Percentiles rank a stretch among this genome's conserved stretches.
Conservation (phyloP, 2,113 vertebrate species). For the Sorex araneus region DNA sequence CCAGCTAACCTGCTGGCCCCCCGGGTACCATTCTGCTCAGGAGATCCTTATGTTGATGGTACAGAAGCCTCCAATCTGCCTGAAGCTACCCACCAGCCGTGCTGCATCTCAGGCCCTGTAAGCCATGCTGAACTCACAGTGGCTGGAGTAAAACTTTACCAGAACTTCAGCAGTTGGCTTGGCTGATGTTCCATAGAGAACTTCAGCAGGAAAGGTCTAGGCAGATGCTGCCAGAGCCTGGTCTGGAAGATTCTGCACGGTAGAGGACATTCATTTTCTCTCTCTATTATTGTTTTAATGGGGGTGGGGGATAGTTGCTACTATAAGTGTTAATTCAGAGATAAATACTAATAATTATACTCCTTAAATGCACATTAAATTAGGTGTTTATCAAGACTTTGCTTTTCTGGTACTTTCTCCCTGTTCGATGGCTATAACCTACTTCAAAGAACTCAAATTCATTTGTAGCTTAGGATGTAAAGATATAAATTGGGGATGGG, state of each 20-base stretch:
- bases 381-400: neutral
- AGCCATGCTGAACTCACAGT: fast-evolving
- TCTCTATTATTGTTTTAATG: neutral
- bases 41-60: neutral
- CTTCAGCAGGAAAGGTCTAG: neutral
- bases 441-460: neutral
- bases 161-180: neutral
- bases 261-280: neutral
- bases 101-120: too few species aligned
- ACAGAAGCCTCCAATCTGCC: neutral
- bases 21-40: neutral
- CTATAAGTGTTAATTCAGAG: neutral
- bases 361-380: neutral
- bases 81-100: neutral
- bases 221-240: neutral
- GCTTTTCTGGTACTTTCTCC: neutral
- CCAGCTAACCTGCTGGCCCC: too few species aligned
- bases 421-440: neutral
- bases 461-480: too few species aligned
- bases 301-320: too few species aligned
- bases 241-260: neutral
- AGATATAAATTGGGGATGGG: neutral
- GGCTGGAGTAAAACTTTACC: neutral
- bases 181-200: neutral
- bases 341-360: neutral